A percentile compares a stretch with the other conserved stretches of the same genome.
These are phyloP conservation scores for Lordiphosa stackelbergi DNA, from an alignment of 1,140 invertebrate species.

Conservation along the genomic window DNA sequence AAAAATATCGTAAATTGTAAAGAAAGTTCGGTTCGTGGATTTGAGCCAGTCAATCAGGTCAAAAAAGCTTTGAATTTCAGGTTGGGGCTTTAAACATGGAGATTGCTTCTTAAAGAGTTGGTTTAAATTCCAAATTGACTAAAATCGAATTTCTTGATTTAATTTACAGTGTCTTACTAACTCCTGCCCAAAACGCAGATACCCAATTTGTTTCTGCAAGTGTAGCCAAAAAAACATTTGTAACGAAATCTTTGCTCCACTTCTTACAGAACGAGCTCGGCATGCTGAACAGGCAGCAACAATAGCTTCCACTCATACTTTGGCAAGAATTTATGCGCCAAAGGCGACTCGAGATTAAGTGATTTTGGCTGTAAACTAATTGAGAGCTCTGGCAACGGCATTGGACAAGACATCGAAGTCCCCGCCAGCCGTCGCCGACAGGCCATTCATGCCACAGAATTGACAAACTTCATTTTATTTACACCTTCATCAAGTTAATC, in stretches of 20 bases:
- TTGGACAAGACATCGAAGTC: too few species aligned
- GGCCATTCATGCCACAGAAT: conserved; percentile 8
- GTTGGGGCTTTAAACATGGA: too few species aligned
- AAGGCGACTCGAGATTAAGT: conserved; percentile 38
- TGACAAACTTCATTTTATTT: conserved; percentile 41
- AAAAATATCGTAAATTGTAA: too few species aligned
- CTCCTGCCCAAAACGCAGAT: neutral
- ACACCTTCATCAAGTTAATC: conserved; percentile 37
- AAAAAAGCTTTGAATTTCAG: too few species aligned
- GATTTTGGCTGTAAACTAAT: conserved; percentile 54
- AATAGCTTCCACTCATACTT: conserved; percentile 40
- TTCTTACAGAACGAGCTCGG: conserved; percentile 42
- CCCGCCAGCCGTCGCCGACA: neutral
- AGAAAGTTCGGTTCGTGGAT: too few species aligned
- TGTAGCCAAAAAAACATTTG: conserved; percentile 40
- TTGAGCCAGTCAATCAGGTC: too few species aligned
- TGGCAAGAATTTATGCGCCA: conserved; percentile 51
- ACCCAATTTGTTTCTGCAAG: conserved; percentile 7
- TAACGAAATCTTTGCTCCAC: conserved; percentile 44
- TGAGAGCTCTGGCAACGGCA: conserved; percentile 18
- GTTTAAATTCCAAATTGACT: too few species aligned
- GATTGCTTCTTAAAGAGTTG: too few species aligned
- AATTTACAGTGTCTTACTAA: neutral
- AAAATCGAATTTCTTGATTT: too few species aligned
- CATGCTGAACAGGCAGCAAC: conserved; percentile 34